phyloP scores from a whole-genome alignment of 2,113 vertebrate genomes.

The Phylloscopus whistleri region DNA sequence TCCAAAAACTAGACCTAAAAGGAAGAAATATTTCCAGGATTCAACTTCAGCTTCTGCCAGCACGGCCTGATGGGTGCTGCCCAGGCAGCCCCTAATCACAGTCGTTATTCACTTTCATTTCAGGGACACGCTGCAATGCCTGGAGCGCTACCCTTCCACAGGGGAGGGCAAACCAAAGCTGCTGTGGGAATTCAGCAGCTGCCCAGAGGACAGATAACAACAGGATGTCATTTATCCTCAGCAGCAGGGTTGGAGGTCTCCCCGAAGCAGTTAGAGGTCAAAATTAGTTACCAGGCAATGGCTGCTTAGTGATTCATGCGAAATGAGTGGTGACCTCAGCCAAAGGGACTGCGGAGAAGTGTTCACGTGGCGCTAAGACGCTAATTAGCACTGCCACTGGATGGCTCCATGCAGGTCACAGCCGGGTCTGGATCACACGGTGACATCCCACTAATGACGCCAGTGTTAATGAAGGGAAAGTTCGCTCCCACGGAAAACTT shows the following conservation, averaged over 20 bases:
- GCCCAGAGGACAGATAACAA: background rate
- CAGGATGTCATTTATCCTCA: conserved; percentile 31
- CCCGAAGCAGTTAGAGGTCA: background rate
- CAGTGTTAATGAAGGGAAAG: background rate
- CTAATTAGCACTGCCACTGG: background rate
- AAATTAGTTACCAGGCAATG: background rate
- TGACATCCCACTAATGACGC: background rate
- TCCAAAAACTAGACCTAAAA: background rate
- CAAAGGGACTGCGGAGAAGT: background rate
- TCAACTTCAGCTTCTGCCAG: background rate
- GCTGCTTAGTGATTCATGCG: background rate
- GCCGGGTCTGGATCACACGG: background rate
- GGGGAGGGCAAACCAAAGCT: background rate
- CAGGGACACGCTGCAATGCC: background rate
- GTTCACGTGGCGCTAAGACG: background rate
- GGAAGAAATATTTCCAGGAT: background rate
- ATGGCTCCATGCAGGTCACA: background rate
- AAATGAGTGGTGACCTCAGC: background rate
- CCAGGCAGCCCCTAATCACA: background rate
- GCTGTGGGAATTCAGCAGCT: conserved; percentile 4
- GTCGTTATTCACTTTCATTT: background rate
- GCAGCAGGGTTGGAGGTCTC: background rate
- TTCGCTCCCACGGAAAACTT: background rate
- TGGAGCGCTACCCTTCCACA: background rate
- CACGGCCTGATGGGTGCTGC: background rate